Conservation (phyloP, 2,797 vertebrate species). For the Lophura swinhoii region DNA sequence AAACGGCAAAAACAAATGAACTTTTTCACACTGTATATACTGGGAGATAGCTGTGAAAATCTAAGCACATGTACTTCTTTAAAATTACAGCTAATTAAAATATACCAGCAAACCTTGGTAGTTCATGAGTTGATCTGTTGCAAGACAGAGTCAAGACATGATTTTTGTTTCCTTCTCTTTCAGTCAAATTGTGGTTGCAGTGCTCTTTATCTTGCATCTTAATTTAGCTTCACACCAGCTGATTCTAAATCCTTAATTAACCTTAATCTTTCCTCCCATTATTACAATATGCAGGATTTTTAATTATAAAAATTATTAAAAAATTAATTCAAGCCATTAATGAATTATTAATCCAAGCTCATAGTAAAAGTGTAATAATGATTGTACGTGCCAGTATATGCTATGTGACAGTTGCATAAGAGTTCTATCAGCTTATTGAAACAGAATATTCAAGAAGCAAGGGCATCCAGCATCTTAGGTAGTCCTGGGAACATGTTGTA, state of each 20-base stretch:
- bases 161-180: not conserved
- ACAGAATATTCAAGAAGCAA: not conserved
- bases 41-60: not conserved
- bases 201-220: not conserved
- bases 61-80: rapidly evolving
- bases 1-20: not conserved
- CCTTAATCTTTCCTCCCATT: not conserved
- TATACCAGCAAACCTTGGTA: not conserved
- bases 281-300: not conserved
- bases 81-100: constrained; percentile 4
- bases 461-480: not conserved
- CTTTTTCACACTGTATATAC: not conserved
- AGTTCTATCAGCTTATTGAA: not conserved
- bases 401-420: not conserved
- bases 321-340: not conserved
- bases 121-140: not conserved
- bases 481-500: not conserved
- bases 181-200: not conserved
- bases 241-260: not conserved
- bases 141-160: not conserved
- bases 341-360: constrained; percentile 40
- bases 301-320: not conserved
- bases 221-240: not conserved
- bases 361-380: not conserved
- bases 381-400: not conserved